Evolutionary conservation across 2,797 vertebrate genomes (phyloP).

Genomic region (Chaunax sp.): DNA sequence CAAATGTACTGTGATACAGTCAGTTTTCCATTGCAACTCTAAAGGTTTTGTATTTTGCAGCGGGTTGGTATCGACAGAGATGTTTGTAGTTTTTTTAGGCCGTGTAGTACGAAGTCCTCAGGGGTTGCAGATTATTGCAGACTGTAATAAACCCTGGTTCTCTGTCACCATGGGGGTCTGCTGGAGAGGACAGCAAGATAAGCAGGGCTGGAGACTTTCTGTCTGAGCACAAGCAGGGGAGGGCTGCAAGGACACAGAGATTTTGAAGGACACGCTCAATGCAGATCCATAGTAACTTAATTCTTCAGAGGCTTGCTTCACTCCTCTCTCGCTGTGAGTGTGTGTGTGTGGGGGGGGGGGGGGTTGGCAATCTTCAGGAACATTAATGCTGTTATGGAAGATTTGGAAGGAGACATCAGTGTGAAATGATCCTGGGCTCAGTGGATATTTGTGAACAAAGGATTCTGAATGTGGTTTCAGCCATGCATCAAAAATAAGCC

Average conservation of each 20-base stretch:
- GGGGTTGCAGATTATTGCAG: conserved; percentile 72
- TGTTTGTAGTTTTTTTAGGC: conserved; percentile 35
- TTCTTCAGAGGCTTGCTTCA: conserved; percentile 43
- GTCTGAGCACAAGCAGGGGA: conserved; percentile 66
- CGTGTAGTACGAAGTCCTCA: conserved; percentile 46
- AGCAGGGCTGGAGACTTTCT: conserved; percentile 71
- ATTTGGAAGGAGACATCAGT: conserved; percentile 19
- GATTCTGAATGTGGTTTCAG: conserved; percentile 24
- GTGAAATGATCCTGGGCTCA: conserved; percentile 5
- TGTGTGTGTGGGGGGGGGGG: background rate
- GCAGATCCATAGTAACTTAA: conserved; percentile 66
- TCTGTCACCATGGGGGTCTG: conserved; percentile 71
- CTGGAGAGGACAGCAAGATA: conserved; percentile 74
- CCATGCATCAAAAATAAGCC: conserved; percentile 49
- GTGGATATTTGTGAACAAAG: conserved; percentile 32
- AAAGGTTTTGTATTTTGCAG: background rate
- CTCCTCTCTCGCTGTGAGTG: conserved; percentile 23
- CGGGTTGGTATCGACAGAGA: conserved; percentile 27
- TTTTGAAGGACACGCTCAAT: conserved; percentile 69
- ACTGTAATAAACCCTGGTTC: conserved; percentile 77
- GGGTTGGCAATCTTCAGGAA: conserved; percentile 19
- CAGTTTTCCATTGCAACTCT: conserved; percentile 3
- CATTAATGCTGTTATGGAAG: conserved; percentile 21
- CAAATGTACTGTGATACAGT: background rate
- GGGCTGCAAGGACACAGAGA: conserved; percentile 60